Conservation (phyloP, 1,140 invertebrate species). For the Venturia canescens region DNA sequence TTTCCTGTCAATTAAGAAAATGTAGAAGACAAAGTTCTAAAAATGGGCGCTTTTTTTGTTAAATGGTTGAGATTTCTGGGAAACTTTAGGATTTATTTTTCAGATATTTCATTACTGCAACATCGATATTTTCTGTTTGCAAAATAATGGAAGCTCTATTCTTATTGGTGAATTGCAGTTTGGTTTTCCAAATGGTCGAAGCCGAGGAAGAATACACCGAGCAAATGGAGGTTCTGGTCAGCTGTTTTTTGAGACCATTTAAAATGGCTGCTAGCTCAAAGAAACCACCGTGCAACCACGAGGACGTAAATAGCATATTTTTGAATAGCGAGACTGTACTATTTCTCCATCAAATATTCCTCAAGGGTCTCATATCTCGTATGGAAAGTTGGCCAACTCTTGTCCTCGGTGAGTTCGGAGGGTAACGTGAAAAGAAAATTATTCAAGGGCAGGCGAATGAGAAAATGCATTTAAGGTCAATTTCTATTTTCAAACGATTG, state of each 20-base stretch:
- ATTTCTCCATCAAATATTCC: constrained; percentile 96
- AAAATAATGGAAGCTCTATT: background rate
- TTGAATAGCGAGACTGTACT: constrained; percentile 95
- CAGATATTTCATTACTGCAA: too few species aligned
- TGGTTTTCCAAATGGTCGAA: constrained; percentile 96
- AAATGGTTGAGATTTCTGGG: too few species aligned
- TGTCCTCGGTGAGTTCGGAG: constrained; percentile 83
- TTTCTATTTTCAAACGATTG: too few species aligned
- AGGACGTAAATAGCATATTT: constrained; percentile 97
- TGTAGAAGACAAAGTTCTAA: too few species aligned
- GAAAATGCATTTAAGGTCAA: too few species aligned
- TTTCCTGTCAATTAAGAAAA: too few species aligned
- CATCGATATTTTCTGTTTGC: background rate
- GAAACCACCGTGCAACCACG: constrained; percentile 94
- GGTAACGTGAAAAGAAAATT: too few species aligned
- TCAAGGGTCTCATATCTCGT: constrained; percentile 93
- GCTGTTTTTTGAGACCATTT: constrained; percentile 94
- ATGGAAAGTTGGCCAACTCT: constrained; percentile 96
- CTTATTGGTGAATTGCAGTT: constrained; percentile 72
- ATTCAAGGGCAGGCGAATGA: too few species aligned
- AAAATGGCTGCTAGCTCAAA: constrained; percentile 97
- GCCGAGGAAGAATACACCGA: constrained; percentile 94
- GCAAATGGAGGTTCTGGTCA: constrained; percentile 93
- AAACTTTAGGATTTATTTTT: too few species aligned
- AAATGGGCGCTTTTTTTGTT: too few species aligned